Evolutionary conservation across 2,113 vertebrate species (phyloP), one percentile per base, ranked within the genome.

Genomic region (Myanophis thanlyinensis): DNA sequence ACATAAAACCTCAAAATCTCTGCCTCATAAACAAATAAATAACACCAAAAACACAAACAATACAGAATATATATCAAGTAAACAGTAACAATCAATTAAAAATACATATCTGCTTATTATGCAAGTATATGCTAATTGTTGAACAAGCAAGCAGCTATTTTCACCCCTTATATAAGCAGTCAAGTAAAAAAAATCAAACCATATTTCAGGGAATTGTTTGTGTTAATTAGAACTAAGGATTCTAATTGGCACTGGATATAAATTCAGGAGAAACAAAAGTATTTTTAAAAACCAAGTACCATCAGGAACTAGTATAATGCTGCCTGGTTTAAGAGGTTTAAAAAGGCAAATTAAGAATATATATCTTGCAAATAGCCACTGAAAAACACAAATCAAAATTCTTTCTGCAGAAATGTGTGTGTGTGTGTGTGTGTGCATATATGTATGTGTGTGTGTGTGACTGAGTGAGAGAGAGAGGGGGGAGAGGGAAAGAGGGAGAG

Each of bases 361-460:
- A 13, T 85, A 44, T 44, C 67, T 27, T 22, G 40, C 23, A 51
- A 84, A 25, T 49, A 73, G 27, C 40, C 44, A 48, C 3, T 25
- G 47, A 15, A 5, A 46, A 25, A 48, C 15, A 52, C n/a, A 47
- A 56, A 47, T 47, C 27, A 27, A 86, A 87, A 56, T 6, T 48
- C 46, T 59, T 5, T 54, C 25, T 56, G n/a, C 10, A 49, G 20
- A 85, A 49, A 4, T 67, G 0, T 67, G 5, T 67, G 62, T 35
- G 30, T 30, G 56, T 10, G 9, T 5, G 5, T 56, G 2, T 30
- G 0, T 9, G 7, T 10, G 3, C 10, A 0, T 27, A 3, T 13
- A 0, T 5, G 3, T 67, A 8, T 23, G 22, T 54, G 22, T 54
- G 53, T 23, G 1, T 54, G 53, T 54, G 3, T 62, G n/a, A n/a